Evolutionary conservation across 1,140 invertebrate genomes (phyloP).

Genomic region (Procambarus clarkii): DNA sequence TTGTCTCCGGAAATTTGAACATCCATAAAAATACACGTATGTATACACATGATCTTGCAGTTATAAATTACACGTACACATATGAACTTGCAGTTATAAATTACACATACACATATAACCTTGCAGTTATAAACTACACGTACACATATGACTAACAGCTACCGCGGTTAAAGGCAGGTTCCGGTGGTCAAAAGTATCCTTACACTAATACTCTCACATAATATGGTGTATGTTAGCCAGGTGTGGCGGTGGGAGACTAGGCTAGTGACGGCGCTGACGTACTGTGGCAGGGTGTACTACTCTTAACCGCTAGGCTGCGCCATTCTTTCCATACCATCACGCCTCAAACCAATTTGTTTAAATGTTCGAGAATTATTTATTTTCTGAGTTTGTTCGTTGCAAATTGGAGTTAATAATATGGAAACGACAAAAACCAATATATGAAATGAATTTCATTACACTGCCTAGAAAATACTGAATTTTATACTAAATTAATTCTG

Average conservation of each 20-base stretch:
- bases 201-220: neutral
- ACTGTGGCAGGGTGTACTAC: neutral
- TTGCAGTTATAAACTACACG: neutral
- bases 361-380: too few relatives aligned
- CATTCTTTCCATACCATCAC: neutral
- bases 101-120: neutral
- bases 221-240: neutral
- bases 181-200: neutral
- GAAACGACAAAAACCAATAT: too few relatives aligned
- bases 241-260: neutral
- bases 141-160: neutral
- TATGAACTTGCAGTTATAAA: too few relatives aligned
- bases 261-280: neutral
- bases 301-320: neutral
- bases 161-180: neutral
- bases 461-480: too few relatives aligned
- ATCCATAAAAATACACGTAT: constrained; percentile 17
- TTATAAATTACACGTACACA: neutral
- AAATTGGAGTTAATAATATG: too few relatives aligned
- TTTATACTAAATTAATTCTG: too few relatives aligned
- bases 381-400: too few relatives aligned
- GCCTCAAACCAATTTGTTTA: too few relatives aligned
- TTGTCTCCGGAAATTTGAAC: neutral
- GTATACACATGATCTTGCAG: constrained; percentile 3
- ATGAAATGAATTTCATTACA: too few relatives aligned